These are phyloP conservation scores for Seira sanloemensis DNA, from an alignment of 2,888 invertebrate species.

Conservation along the genomic window DNA sequence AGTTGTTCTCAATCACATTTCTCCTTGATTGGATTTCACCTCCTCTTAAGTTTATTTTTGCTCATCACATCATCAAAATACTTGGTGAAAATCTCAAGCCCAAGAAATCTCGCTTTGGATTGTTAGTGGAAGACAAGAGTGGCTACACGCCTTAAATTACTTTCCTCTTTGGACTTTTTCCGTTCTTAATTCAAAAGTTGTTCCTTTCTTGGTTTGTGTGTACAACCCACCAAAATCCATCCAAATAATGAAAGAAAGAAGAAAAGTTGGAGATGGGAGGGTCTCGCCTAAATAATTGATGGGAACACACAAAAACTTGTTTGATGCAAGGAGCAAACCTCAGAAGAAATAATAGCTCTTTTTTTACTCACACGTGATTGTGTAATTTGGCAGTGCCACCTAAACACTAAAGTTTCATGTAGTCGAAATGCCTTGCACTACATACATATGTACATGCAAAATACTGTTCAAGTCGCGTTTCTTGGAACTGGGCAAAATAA, in stretches of 20 bases:
- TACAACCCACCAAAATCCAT: too few species aligned
- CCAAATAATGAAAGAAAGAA: neutral
- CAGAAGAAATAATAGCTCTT: neutral
- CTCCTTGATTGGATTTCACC: too few species aligned
- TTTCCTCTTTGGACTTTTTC: conserved; percentile 6
- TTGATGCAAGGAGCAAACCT: neutral
- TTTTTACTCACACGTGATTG: conserved; percentile 30
- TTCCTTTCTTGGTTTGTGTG: neutral
- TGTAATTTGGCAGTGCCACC: conserved; percentile 30
- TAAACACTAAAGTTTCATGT: too few species aligned
- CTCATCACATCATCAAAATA: too few species aligned
- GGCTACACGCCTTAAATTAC: conserved; percentile 15
- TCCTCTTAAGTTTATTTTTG: too few species aligned
- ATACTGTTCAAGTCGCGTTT: too few species aligned
- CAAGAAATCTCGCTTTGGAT: neutral
- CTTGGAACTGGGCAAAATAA: conserved; percentile 3
- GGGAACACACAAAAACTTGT: conserved; percentile 3
- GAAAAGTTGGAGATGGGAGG: neutral
- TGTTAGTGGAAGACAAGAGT: neutral
- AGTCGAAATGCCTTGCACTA: too few species aligned
- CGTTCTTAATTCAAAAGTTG: neutral
- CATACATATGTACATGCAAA: too few species aligned
- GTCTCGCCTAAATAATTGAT: conserved; percentile 23
- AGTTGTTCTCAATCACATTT: conserved; percentile 15
- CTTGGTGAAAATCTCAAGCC: neutral